Conservation (phyloP, 2,888 invertebrate genomes). For the Hemaris fuciformis region DNA sequence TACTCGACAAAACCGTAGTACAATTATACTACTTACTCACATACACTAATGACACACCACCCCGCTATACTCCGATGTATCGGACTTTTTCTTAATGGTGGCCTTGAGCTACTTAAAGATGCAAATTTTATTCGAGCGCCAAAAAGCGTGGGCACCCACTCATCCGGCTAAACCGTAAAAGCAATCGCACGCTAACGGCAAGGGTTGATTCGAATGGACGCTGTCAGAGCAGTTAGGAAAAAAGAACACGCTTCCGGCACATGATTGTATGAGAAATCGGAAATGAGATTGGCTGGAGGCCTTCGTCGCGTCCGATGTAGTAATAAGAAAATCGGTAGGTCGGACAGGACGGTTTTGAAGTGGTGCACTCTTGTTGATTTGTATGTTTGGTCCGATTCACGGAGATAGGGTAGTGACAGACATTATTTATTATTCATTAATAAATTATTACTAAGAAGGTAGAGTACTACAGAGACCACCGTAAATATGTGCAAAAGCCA, state of each 20-base stretch:
- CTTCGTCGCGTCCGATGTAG: background rate
- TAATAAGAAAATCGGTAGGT: background rate
- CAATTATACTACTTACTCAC: background rate
- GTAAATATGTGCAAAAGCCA: too few relatives aligned
- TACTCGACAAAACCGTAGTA: background rate
- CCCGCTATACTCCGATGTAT: background rate
- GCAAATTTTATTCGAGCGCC: background rate
- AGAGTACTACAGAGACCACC: too few relatives aligned
- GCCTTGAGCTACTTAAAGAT: background rate
- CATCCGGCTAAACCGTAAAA: background rate
- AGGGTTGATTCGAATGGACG: background rate
- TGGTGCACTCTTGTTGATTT: background rate
- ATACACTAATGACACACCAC: too few relatives aligned
- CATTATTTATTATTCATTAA: background rate
- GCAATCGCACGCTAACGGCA: background rate
- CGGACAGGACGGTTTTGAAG: background rate
- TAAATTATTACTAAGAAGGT: too few relatives aligned
- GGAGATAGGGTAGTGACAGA: background rate
- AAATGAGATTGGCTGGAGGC: constrained; percentile 3
- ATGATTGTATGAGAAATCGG: constrained; percentile 1
- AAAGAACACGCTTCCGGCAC: background rate
- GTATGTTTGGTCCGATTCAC: background rate
- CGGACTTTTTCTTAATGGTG: background rate
- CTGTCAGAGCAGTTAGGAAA: background rate
- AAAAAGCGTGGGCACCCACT: background rate